Evolutionary conservation across 2,888 invertebrate genomes (phyloP), one percentile per base, ranked within the genome.

Genomic region (Apodemia duryi): DNA sequence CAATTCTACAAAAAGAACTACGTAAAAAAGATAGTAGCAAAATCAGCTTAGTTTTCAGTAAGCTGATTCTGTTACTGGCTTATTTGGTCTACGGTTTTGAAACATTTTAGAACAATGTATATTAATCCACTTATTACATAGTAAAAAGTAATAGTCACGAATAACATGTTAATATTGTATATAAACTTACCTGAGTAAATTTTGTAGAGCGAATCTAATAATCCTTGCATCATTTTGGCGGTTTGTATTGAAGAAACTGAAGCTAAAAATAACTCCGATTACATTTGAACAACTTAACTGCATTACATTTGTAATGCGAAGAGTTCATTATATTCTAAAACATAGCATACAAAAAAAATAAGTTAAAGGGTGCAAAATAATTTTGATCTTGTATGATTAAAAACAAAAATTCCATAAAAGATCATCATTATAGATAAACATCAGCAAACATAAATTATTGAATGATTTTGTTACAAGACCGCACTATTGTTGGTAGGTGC

Each of bases 201-300:
- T 78, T 81, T 90, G 80, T 85, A 86, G 66, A 91, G 82, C 66
- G 91, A 91, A 66, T 88, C 91, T 80, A 91, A 75, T 72, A 91
- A 80, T 77, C 91, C 91, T 81, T 91, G 91, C 91, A 91, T 91
- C 91, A 91, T 91, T 74, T 86, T 91, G 81, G 71, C 72, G 70
- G 72, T 72, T 75, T 76, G 62, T 64, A 29, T 49, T 78, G 71
- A 73, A 71, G 68, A 69, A 80, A 80, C 80, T 78, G 69, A 73
- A 77, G 75, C 73, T 75, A 73, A 75, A 73, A 67, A 76, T 73
- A 75, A 52, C 54, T 63, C 46, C 35, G 41, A 65, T 62, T 61
- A 64, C 65, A 67, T 63, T 67, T 67, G 72, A 74, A 75, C 75
- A 73, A 68, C 74, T 76, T 74, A 66, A 71, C 76, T 72, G 75